These are phyloP conservation scores for Brachyhypopomus occidentalis DNA, from an alignment of 2,113 vertebrate genomes.

Conservation along the genomic window DNA sequence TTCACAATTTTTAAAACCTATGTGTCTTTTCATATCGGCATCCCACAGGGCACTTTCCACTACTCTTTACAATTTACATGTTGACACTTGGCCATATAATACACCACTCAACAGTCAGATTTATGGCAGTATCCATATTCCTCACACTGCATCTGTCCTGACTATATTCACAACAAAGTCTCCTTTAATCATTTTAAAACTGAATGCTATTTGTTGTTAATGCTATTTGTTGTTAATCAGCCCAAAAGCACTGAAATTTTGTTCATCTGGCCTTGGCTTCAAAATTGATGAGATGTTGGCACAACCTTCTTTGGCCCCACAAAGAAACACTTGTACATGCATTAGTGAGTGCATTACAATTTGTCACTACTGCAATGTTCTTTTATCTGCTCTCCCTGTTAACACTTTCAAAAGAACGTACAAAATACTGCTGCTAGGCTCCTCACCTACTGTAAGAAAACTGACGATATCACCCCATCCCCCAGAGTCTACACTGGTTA, in stretches of 20 bases:
- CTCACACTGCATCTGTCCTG: not conserved
- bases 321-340: no score
- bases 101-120: not conserved
- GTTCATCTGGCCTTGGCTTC: not conserved
- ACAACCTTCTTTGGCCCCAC: no score
- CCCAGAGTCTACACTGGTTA: no score
- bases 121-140: not conserved
- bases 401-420: not conserved
- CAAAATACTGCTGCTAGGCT: not conserved
- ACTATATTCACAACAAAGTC: no score
- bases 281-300: no score
- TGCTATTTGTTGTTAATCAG: no score
- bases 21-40: not conserved
- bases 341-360: no score
- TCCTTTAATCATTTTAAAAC: no score
- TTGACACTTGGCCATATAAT: not conserved
- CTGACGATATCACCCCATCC: not conserved
- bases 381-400: not conserved
- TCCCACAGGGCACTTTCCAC: not conserved
- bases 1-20: not conserved
- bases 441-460: not conserved
- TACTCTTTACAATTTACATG: no score
- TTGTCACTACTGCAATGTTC: conserved; percentile 6
- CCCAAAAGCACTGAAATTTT: not conserved
- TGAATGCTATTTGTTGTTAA: no score